Conservation (phyloP, 1,140 invertebrate species). For the Drosophila orosa region DNA sequence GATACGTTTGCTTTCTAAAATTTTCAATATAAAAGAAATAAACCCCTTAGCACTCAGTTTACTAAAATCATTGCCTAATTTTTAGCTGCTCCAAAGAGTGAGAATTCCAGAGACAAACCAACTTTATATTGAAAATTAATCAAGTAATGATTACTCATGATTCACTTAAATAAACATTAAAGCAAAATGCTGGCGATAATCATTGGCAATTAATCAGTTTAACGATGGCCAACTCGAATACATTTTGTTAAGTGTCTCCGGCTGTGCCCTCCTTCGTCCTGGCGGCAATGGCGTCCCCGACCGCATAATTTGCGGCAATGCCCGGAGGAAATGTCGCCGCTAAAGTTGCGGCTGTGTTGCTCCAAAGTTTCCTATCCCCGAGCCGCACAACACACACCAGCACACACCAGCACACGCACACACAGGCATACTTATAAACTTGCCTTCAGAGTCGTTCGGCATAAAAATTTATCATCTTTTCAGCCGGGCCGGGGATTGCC, state of each 20-base stretch:
- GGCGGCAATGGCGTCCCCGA: conserved; percentile 39
- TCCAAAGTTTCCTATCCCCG: conserved; percentile 58
- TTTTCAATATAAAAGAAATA: neutral
- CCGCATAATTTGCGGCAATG: conserved; percentile 68
- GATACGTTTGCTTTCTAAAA: too few species aligned
- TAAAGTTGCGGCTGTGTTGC: conserved; percentile 66
- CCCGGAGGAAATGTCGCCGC: conserved; percentile 66
- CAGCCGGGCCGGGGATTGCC: conserved; percentile 9
- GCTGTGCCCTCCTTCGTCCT: conserved; percentile 9
- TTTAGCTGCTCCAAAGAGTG: neutral
- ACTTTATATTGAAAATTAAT: neutral
- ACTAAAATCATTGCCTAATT: neutral
- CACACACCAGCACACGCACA: conserved; percentile 11
- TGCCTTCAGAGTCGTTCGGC: conserved; percentile 51
- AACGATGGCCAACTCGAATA: conserved; percentile 12
- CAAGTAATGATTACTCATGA: conserved; percentile 5
- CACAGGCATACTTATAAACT: conserved; percentile 43
- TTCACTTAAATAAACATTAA: conserved; percentile 13
- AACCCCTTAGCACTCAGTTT: too few species aligned
- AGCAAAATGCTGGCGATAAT: conserved; percentile 6
- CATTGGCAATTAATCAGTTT: conserved; percentile 10
- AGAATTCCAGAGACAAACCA: neutral
- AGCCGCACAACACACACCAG: conserved; percentile 21
- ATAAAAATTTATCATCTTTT: conserved; percentile 62
- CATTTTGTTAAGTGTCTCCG: conserved; percentile 23